Conservation (phyloP, 2,797 vertebrate genomes). For the Echiichthys vipera region DNA sequence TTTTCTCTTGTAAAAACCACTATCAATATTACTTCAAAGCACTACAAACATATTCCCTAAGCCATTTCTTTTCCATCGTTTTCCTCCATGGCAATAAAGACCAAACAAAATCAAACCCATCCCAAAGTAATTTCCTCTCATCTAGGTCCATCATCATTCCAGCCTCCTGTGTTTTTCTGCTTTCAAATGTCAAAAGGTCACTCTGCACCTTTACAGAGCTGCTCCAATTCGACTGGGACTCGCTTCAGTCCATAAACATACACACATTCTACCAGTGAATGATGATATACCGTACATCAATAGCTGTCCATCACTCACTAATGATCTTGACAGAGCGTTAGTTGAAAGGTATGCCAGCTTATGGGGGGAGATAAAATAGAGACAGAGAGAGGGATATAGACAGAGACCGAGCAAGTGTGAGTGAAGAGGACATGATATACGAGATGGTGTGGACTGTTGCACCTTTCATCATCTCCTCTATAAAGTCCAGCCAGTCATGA, state of each 20-base stretch:
- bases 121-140: constrained; percentile 65
- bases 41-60: constrained; percentile 49
- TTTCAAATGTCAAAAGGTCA: constrained; percentile 70
- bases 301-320: constrained; percentile 72
- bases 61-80: constrained; percentile 49
- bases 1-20: constrained; percentile 44
- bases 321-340: constrained; percentile 72
- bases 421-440: constrained; percentile 79
- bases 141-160: constrained; percentile 72
- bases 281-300: constrained; percentile 72
- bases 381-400: constrained; percentile 51
- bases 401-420: constrained; percentile 50
- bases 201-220: constrained; percentile 39
- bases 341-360: constrained; percentile 59
- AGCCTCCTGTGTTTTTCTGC: constrained; percentile 51
- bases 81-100: constrained; percentile 44
- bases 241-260: constrained; percentile 57
- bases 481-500: constrained; percentile 86
- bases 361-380: constrained; percentile 59
- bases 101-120: constrained; percentile 61
- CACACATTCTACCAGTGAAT: constrained; percentile 38
- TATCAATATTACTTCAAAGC: constrained; percentile 70
- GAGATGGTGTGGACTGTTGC: constrained; percentile 76
- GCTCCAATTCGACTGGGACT: constrained; percentile 49
- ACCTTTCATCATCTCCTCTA: constrained; percentile 85